phyloP scores from a whole-genome alignment of 2,113 vertebrate genomes.

The Lethenteron camtschaticum region DNA sequence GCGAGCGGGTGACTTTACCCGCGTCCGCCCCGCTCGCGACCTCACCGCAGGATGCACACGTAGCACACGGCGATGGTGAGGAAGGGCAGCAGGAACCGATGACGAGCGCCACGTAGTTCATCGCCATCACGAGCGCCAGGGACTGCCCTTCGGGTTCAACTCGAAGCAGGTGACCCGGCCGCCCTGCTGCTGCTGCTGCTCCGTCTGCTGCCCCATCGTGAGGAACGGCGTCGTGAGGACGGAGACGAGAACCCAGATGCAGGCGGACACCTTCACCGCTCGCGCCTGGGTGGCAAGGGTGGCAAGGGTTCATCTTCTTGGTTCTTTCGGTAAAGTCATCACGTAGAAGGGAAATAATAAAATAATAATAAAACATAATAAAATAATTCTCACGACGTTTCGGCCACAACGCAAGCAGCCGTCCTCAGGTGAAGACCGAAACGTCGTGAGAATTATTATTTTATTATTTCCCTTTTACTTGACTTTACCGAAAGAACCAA shows the following conservation, averaged over 20 bases:
- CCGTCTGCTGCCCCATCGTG: conserved; percentile 6
- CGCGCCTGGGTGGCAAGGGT: conserved; percentile 11
- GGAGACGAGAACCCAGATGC: conserved; percentile 23
- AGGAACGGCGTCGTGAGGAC: conserved; percentile 19
- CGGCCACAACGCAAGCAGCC: no score
- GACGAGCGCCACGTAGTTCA: conserved; percentile 22
- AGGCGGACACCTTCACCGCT: conserved; percentile 13
- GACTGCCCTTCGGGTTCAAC: conserved; percentile 9
- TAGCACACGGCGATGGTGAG: conserved; percentile 23
- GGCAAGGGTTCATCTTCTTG: not conserved
- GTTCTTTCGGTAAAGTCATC: no score
- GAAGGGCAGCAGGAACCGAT: conserved; percentile 26
- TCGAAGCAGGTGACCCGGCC: conserved; percentile 21
- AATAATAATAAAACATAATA: no score
- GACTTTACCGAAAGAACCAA: no score
- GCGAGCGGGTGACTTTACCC: no score
- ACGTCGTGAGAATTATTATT: no score
- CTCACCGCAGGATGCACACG: not conserved
- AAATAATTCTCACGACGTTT: no score
- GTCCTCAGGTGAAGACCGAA: no score
- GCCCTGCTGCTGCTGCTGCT: not conserved
- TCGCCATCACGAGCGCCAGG: conserved; percentile 15
- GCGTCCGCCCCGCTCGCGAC: no score
- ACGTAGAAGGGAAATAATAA: no score
- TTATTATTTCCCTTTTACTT: no score